Percentiles rank a stretch among this genome's conserved stretches.
Conservation (phyloP, 2,888 invertebrate genomes). For the Nineta flava region DNA sequence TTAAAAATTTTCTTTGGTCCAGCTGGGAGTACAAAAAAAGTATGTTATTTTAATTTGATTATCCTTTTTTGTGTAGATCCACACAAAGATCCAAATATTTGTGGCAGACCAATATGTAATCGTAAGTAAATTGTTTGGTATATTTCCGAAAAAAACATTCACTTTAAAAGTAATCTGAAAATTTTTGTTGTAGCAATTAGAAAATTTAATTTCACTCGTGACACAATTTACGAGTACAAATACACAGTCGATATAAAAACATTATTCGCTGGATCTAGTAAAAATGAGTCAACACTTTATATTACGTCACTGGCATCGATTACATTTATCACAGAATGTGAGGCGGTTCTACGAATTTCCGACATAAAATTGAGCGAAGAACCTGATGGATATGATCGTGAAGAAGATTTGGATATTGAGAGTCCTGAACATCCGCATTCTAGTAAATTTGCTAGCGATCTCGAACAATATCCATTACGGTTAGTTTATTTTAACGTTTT, state of each 20-base stretch:
- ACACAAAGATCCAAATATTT: conserved; percentile 52
- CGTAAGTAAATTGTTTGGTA: conserved; percentile 29
- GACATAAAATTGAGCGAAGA: conserved; percentile 45
- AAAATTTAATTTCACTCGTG: conserved; percentile 47
- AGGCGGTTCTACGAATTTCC: conserved; percentile 48
- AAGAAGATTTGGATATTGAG: conserved; percentile 18
- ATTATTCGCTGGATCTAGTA: conserved; percentile 51
- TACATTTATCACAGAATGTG: conserved; percentile 53
- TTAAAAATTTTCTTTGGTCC: no score
- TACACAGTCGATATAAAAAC: conserved; percentile 57
- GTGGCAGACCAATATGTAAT: conserved; percentile 51
- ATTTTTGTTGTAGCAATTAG: conserved; percentile 29
- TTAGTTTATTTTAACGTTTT: conserved; percentile 12
- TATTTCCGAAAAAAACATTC: no score
- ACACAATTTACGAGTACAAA: conserved; percentile 47
- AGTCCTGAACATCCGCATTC: conserved; percentile 27
- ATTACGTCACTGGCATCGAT: conserved; percentile 42
- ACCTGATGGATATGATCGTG: conserved; percentile 27
- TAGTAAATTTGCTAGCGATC: conserved; percentile 37
- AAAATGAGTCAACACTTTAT: conserved; percentile 52
- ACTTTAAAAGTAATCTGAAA: no score
- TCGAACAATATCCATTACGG: conserved; percentile 39
- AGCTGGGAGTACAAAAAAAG: no score
- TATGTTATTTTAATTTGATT: no score
- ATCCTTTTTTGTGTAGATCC: no score